Conservation (phyloP, 2,113 vertebrate genomes). For the Zosterops hypoxanthus region DNA sequence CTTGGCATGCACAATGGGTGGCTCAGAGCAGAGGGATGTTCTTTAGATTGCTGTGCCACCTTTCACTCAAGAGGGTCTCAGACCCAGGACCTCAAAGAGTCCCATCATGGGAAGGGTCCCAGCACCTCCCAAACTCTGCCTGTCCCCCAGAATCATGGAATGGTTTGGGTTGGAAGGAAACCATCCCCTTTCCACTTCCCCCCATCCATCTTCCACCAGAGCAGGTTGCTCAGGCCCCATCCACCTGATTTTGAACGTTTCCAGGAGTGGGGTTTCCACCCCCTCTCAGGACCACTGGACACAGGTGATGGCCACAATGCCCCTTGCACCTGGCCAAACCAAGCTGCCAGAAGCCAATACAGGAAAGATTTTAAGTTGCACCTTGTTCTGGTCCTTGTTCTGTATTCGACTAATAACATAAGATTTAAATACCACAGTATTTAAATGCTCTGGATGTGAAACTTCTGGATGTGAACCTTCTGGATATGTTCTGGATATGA, state of each 20-base stretch:
- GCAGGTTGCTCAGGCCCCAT: background rate
- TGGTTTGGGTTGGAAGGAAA: rapidly evolving
- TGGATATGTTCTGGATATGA: background rate
- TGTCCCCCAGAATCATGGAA: rapidly evolving
- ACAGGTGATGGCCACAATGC: background rate
- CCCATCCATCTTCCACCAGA: no score
- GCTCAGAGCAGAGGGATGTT: background rate
- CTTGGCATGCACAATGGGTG: background rate
- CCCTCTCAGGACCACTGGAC: background rate
- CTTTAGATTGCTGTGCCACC: background rate
- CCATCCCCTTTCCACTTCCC: background rate
- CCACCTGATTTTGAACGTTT: background rate
- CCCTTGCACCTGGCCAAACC: background rate
- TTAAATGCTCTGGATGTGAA: no score
- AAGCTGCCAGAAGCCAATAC: background rate
- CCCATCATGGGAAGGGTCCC: rapidly evolving
- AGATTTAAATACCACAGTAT: no score
- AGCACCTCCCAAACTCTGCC: background rate
- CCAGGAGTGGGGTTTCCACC: rapidly evolving
- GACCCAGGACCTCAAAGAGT: background rate
- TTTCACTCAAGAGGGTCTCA: background rate
- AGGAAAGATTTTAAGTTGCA: background rate
- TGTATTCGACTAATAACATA: no score
- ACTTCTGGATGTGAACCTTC: no score
- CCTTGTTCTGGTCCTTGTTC: background rate